Percentiles rank a stretch among this genome's conserved stretches.
These are phyloP conservation scores for Drosophila neonasuta DNA, from an alignment of 2,888 invertebrate genomes.

Conservation along the genomic window DNA sequence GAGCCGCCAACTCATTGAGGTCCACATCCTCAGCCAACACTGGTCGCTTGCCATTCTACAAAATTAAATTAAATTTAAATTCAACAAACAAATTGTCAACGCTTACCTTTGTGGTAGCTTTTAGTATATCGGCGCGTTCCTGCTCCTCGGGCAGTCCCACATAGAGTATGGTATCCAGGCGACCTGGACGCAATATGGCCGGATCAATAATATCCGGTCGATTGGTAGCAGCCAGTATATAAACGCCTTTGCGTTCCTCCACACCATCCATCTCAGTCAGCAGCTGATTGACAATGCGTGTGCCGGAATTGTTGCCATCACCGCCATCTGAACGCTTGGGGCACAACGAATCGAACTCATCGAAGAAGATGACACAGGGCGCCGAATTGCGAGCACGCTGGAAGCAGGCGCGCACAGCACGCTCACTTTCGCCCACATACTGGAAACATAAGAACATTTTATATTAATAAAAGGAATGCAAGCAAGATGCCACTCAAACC, in stretches of 20 bases:
- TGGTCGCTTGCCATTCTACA: slow-evolving; percentile 90
- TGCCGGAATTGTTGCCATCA: slow-evolving; percentile 88
- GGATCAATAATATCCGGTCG: slow-evolving; percentile 98
- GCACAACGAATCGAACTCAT: slow-evolving; percentile 98
- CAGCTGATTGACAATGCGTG: slow-evolving; percentile 97
- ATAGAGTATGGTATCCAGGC: slow-evolving; percentile 94
- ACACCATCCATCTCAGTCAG: slow-evolving; percentile 99
- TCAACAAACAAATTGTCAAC: too few relatives aligned
- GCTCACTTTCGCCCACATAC: slow-evolving; percentile 99
- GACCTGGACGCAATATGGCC: slow-evolving; percentile 93
- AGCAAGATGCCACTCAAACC: background rate
- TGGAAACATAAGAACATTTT: slow-evolving; percentile 75
- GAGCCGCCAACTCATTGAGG: slow-evolving; percentile 87
- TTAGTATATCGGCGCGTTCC: slow-evolving; percentile 94
- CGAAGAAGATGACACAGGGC: slow-evolving; percentile 99
- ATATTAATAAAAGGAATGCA: background rate
- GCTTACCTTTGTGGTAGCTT: slow-evolving; percentile 91
- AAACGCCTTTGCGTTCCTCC: slow-evolving; percentile 94
- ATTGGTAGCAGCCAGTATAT: slow-evolving; percentile 97
- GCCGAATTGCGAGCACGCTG: slow-evolving; percentile 96
- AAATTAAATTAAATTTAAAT: background rate
- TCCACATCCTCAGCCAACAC: slow-evolving; percentile 89
- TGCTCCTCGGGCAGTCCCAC: slow-evolving; percentile 91
- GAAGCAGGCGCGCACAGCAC: slow-evolving; percentile 97
- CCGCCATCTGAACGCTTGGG: slow-evolving; percentile 90